phyloP scores from a whole-genome alignment of 2,888 invertebrate species.

The Eurois occulta region DNA sequence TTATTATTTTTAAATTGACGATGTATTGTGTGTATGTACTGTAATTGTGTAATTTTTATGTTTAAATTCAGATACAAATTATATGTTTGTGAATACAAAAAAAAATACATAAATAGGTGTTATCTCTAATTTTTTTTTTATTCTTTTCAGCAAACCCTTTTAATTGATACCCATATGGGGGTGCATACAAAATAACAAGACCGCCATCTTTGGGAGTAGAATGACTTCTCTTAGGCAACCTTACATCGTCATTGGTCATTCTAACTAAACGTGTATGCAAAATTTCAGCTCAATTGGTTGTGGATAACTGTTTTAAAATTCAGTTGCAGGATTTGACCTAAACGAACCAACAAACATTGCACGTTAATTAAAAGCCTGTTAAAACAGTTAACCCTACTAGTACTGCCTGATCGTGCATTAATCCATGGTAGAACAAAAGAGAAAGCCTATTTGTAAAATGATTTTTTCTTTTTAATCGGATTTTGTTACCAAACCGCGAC shows the following conservation, averaged over 20 bases:
- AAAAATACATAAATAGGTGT: too few species aligned
- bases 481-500: too few species aligned
- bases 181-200: not conserved
- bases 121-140: not conserved
- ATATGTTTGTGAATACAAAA: too few species aligned
- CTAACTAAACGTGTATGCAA: not conserved
- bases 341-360: not conserved
- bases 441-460: not conserved
- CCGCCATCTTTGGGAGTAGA: not conserved
- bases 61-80: too few species aligned
- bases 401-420: not conserved
- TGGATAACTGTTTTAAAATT: not conserved
- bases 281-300: not conserved
- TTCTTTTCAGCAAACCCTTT: not conserved
- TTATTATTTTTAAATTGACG: too few species aligned
- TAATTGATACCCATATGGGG: not conserved
- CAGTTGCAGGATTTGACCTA: not conserved
- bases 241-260: not conserved
- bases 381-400: not conserved
- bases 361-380: not conserved
- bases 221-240: too few species aligned
- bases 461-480: too few species aligned
- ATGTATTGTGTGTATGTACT: too few species aligned
- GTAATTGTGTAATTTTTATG: too few species aligned
- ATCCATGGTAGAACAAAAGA: not conserved